phyloP scores from a whole-genome alignment of 2,888 invertebrate genomes.

The Orthosia gracilis region DNA sequence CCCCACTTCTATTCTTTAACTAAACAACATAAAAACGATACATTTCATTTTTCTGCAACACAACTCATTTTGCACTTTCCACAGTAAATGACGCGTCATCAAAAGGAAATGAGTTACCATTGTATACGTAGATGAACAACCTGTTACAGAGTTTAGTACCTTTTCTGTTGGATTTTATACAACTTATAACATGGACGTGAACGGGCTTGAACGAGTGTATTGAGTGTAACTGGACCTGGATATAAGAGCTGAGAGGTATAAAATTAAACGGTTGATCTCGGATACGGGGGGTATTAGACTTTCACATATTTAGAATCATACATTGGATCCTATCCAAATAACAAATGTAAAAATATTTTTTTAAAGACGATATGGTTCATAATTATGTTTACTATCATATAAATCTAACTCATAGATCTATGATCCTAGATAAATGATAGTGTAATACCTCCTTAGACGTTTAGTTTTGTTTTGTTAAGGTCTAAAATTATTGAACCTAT shows the following conservation, averaged over 20 bases:
- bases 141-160: constrained; percentile 11
- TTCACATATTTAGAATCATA: no score
- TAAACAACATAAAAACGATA: not conserved
- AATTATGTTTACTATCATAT: no score
- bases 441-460: no score
- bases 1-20: not conserved
- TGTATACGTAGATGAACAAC: constrained; percentile 25
- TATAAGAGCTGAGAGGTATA: not conserved
- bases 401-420: no score
- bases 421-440: no score
- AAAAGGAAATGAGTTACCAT: constrained; percentile 41
- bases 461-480: no score
- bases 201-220: constrained; percentile 11
- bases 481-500: no score
- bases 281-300: no score
- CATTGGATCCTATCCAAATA: no score
- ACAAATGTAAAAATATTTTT: no score
- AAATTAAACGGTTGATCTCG: not conserved
- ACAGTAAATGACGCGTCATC: constrained; percentile 35
- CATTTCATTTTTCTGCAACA: constrained; percentile 12
- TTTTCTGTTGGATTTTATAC: constrained; percentile 50
- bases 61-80: constrained; percentile 15
- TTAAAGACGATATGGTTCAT: no score
- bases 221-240: constrained; percentile 16
- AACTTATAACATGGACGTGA: constrained; percentile 11